These are phyloP conservation scores for Tyrannus savana DNA, from an alignment of 2,113 vertebrate genomes.

Conservation along the genomic window DNA sequence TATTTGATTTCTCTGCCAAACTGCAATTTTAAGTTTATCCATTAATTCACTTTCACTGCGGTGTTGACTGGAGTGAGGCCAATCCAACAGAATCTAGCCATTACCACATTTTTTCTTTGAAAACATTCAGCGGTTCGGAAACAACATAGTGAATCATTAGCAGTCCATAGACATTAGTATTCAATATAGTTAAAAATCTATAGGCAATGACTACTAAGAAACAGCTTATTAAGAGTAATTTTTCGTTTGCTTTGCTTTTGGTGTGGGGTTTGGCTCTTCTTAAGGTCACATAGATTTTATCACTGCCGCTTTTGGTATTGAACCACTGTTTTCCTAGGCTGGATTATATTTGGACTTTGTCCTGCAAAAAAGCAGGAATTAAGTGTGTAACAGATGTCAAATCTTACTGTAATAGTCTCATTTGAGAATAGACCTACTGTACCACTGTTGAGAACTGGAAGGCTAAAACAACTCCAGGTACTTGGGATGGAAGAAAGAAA, in stretches of 20 bases:
- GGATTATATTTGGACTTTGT: neutral
- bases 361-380: neutral
- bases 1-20: neutral
- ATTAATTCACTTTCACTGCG: neutral
- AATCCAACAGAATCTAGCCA: neutral
- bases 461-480: neutral
- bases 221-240: neutral
- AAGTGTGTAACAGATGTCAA: neutral
- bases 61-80: neutral
- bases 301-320: neutral
- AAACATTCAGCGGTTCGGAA: neutral
- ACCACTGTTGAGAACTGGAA: neutral
- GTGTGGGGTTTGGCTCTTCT: neutral
- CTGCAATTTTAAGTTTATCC: neutral
- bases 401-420: neutral
- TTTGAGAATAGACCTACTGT: neutral
- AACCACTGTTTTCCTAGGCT: neutral
- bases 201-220: neutral
- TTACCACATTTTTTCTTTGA: neutral
- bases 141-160: neutral
- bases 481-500: neutral
- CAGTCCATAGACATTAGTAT: neutral
- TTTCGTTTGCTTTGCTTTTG: neutral
- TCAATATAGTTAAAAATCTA: neutral
- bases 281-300: neutral